Base-by-base conservation (phyloP, 2,888 invertebrate species). In the Xanthorhoe designata region DNA sequence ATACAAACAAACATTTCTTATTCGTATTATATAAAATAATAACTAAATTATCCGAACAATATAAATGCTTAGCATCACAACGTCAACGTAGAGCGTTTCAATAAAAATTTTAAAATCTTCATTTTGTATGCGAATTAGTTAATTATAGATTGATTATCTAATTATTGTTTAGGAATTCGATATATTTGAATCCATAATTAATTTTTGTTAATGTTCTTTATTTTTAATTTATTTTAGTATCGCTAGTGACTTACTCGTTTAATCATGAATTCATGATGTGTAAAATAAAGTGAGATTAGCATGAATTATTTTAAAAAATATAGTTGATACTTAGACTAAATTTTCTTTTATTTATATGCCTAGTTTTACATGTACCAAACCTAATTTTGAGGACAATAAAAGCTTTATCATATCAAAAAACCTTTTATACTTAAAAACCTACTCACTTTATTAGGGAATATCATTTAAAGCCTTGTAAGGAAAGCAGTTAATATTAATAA, bases 1-100 rank as follows among this genome's bases (percentile, higher is more conserved):
- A 6, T 15, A 47, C 50, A 50, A 29, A 50, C 32, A 35, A 19
- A 58, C 50, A 50, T 13, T 29, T 4, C 29, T 15, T 52, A 4
- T 17, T 18, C 72, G 6, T 3, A 35, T 0, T 13, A 6, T 19
- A 19, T 35, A 51, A 57, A 18, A 54, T 57, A 53, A 53, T 42
- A 74, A 75, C 47, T 60, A 67, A 69, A 70, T 66, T 69, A 71
- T 59, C 66, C 64, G 54, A 71, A 73, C 66, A 68, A 70, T 71
- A 69, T 67, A 66, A 69, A 69, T 68, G 63, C 56, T 71, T 69
- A 52, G 42, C 53, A 70, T 70, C 66, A 58, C 53, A 24, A 51
- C 19, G 24, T 63, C 59, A 63, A 60, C 51, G 32, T 17, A 19
- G 58, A 49, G 15, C 19, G 38, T 56, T 56, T 51, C n/a, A 47